phyloP scores from a whole-genome alignment of 1,140 invertebrate genomes.

The Andrena cerasifolii region DNA sequence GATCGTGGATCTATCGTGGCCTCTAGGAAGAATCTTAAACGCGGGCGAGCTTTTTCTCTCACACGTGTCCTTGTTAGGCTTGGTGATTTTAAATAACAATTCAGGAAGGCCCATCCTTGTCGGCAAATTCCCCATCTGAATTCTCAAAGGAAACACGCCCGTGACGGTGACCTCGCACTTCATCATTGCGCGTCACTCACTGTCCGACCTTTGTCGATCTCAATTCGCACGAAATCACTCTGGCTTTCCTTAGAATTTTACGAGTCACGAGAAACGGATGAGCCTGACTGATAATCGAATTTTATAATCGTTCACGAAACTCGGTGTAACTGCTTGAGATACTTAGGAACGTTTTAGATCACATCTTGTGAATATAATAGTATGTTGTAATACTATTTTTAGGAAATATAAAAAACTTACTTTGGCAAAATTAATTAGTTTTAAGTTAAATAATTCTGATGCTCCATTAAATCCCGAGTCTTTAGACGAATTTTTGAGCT shows the following conservation, averaged over 20 bases:
- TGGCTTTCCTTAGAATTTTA: too few relatives aligned
- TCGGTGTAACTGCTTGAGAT: not conserved
- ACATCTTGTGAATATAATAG: too few relatives aligned
- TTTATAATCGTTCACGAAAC: not conserved
- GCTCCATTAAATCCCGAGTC: too few relatives aligned
- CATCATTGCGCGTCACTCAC: slow-evolving; percentile 5
- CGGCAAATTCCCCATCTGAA: slow-evolving; percentile 13
- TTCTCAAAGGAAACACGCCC: slow-evolving; percentile 7
- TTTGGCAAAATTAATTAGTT: too few relatives aligned
- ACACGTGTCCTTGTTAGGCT: slow-evolving; percentile 22
- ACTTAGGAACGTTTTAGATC: too few relatives aligned
- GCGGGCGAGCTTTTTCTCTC: slow-evolving; percentile 13
- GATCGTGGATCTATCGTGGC: not conserved
- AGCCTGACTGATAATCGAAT: not conserved
- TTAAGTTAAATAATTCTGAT: too few relatives aligned
- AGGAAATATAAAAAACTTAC: too few relatives aligned
- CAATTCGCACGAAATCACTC: not conserved
- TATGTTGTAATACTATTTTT: too few relatives aligned
- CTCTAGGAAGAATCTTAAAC: slow-evolving; percentile 31
- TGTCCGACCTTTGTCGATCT: slow-evolving; percentile 8
- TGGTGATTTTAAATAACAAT: slow-evolving; percentile 13
- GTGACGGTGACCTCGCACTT: slow-evolving; percentile 18
- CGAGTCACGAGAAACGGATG: too few relatives aligned
- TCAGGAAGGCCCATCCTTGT: not conserved
- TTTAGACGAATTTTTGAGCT: too few relatives aligned